These are phyloP conservation scores for Drosophila truncata DNA, from an alignment of 1,140 invertebrate species.

Conservation along the genomic window DNA sequence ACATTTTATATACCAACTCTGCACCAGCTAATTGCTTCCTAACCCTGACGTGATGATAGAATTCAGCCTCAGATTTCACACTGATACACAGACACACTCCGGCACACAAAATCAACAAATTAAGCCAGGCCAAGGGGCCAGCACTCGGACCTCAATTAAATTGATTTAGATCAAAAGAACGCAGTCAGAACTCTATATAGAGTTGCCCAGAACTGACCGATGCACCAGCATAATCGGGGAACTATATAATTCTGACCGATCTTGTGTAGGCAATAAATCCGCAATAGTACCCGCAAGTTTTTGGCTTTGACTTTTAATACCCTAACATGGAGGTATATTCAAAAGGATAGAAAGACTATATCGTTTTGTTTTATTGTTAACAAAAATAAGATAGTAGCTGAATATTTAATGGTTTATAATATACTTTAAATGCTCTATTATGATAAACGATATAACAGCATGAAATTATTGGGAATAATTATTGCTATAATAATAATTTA, in stretches of 20 bases:
- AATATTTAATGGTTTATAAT: neutral
- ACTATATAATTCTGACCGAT: constrained; percentile 39
- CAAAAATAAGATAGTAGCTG: neutral
- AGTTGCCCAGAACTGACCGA: constrained; percentile 36
- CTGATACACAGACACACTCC: constrained; percentile 47
- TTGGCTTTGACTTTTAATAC: constrained; percentile 55
- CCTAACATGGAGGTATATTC: constrained; percentile 25
- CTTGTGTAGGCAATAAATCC: constrained; percentile 70
- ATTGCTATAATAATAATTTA: neutral
- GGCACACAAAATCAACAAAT: constrained; percentile 61
- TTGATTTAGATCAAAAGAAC: constrained; percentile 73
- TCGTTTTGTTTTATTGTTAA: neutral
- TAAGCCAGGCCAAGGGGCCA: constrained; percentile 60
- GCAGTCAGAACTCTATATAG: constrained; percentile 29
- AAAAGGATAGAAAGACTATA: neutral
- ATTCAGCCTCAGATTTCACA: constrained; percentile 66
- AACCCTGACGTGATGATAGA: constrained; percentile 25
- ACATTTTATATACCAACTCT: constrained; percentile 3
- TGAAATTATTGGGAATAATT: neutral
- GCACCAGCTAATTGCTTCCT: constrained; percentile 44
- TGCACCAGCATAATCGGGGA: constrained; percentile 45
- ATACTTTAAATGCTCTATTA: neutral
- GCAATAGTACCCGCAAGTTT: constrained; percentile 72
- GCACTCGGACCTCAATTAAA: constrained; percentile 75
- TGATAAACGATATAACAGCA: neutral